phyloP scores from a whole-genome alignment of 1,140 invertebrate species.

The Heliconius eleuchia region DNA sequence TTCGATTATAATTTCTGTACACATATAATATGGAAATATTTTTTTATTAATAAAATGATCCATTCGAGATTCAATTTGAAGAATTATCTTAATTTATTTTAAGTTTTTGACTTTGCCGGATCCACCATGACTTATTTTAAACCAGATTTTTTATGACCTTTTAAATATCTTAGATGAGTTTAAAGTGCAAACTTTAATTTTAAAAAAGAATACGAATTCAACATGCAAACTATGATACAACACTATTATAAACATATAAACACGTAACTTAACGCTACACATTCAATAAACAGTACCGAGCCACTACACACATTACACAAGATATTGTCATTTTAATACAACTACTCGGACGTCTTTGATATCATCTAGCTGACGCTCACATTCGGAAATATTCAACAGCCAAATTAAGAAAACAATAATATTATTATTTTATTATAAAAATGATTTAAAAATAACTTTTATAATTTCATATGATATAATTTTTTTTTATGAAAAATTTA shows the following conservation, averaged over 20 bases:
- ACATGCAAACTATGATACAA: neutral
- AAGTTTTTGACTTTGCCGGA: neutral
- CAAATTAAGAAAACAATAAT: neutral
- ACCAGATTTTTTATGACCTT: too few relatives aligned
- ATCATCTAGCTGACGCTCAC: slow-evolving; percentile 59
- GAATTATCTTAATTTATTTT: neutral
- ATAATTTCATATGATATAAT: neutral
- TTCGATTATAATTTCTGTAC: neutral
- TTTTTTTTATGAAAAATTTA: neutral
- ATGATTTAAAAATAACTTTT: too few relatives aligned
- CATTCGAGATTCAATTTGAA: neutral
- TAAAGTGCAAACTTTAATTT: neutral
- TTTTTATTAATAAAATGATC: neutral
- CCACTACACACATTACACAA: slow-evolving; percentile 44
- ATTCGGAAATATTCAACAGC: neutral
- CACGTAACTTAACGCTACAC: slow-evolving; percentile 16
- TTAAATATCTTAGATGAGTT: neutral
- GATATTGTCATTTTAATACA: slow-evolving; percentile 69
- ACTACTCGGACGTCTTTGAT: slow-evolving; percentile 67
- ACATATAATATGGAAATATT: too few relatives aligned
- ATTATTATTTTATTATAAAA: too few relatives aligned
- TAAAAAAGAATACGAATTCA: neutral
- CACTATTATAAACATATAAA: neutral
- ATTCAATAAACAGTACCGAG: slow-evolving; percentile 12
- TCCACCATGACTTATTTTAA: too few relatives aligned